Evolutionary conservation across 2,113 vertebrate genomes (phyloP).

Genomic region (Numida meleagris): DNA sequence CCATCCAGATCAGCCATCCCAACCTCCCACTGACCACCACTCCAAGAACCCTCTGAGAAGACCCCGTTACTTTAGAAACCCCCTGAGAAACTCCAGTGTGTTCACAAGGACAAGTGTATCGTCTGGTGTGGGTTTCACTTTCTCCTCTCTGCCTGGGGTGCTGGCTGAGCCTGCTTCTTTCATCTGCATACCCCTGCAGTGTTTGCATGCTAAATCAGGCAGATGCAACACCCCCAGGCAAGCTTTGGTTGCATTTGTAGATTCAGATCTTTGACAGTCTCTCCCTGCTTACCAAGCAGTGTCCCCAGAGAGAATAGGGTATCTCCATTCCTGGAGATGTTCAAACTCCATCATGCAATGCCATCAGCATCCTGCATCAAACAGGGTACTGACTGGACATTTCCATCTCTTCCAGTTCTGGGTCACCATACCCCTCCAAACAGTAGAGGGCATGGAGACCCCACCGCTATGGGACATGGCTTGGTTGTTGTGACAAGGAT

Average conservation of each 20-base stretch:
- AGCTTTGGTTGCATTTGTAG: background rate
- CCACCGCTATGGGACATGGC: background rate
- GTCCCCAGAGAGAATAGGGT: background rate
- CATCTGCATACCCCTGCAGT: fast-evolving
- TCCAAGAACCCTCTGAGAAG: background rate
- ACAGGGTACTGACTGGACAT: background rate
- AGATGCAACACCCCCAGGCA: background rate
- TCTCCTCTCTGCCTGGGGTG: fast-evolving
- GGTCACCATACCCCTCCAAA: background rate
- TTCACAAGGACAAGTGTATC: fast-evolving
- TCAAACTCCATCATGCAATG: fast-evolving
- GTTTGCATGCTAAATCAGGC: background rate
- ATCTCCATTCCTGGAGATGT: background rate
- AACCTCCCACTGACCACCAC: background rate
- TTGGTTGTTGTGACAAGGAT: background rate
- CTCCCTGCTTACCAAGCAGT: background rate
- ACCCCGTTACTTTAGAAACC: background rate
- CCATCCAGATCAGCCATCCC: background rate
- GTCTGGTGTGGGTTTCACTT: too few relatives aligned
- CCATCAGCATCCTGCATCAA: background rate
- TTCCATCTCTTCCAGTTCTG: background rate
- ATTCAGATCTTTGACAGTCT: background rate
- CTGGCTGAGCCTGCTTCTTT: fast-evolving
- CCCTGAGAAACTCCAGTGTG: background rate
- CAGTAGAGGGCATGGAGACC: background rate